Percentiles rank a stretch among this genome's conserved stretches.
These are phyloP conservation scores for Colaptes auratus DNA, from an alignment of 2,113 vertebrate genomes.

Conservation along the genomic window DNA sequence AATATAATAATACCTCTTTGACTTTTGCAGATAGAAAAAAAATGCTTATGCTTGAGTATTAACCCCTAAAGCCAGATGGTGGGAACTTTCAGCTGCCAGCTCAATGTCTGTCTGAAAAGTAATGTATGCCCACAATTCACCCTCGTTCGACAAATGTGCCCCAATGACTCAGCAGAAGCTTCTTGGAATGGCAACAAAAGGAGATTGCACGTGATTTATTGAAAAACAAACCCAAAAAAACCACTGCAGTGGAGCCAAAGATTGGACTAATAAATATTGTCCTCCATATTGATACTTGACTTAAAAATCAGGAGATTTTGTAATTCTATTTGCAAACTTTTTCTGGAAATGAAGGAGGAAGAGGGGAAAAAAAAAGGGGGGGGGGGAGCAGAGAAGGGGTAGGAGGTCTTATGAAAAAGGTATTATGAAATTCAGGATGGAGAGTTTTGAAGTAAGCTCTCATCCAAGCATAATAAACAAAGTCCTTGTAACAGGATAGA, in stretches of 20 bases:
- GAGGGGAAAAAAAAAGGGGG: neutral
- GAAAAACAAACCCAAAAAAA: neutral
- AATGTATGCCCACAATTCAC: neutral
- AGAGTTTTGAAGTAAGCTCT: neutral
- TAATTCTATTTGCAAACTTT: neutral
- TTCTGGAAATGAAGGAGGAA: neutral
- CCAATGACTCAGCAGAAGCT: neutral
- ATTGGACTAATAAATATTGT: neutral
- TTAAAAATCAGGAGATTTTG: neutral
- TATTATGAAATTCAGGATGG: neutral
- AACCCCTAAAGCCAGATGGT: neutral
- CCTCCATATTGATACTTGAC: neutral
- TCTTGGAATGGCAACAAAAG: neutral
- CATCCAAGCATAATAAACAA: neutral
- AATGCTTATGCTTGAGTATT: neutral
- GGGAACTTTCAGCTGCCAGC: neutral
- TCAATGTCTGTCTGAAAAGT: neutral
- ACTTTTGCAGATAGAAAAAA: neutral
- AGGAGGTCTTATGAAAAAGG: neutral
- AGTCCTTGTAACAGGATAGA: neutral
- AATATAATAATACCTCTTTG: neutral
- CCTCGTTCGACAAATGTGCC: neutral
- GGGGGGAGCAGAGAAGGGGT: neutral
- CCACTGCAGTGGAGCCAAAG: neutral
- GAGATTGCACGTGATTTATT: neutral